A percentile compares a stretch with the other conserved stretches of the same genome.
These are phyloP conservation scores for Aeoliscus strigatus DNA, from an alignment of 2,797 vertebrate species.

Conservation along the genomic window DNA sequence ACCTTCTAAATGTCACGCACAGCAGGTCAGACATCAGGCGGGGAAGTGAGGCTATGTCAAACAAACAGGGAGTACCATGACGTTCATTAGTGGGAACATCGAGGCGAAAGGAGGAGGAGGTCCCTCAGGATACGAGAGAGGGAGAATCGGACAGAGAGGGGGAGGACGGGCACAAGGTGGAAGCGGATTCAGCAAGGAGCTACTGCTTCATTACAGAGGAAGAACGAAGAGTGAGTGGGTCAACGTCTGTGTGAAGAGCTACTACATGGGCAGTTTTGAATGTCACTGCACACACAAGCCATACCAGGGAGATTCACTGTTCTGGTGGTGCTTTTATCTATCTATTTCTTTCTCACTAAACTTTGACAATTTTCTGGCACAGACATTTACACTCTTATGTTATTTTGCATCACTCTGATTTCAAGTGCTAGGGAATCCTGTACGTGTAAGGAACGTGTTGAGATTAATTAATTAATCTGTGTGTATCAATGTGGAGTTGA, in stretches of 20 bases:
- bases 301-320: too few relatives aligned
- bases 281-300: conserved; percentile 15
- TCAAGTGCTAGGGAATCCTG: too few relatives aligned
- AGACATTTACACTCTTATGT: too few relatives aligned
- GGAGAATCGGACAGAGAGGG: conserved; percentile 14
- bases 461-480: too few relatives aligned
- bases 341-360: too few relatives aligned
- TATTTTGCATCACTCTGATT: too few relatives aligned
- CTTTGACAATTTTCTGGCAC: too few relatives aligned
- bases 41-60: conserved; percentile 46
- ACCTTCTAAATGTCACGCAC: conserved; percentile 37
- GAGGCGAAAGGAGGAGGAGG: conserved; percentile 43
- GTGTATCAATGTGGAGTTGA: too few relatives aligned
- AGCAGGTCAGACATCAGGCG: conserved; percentile 43
- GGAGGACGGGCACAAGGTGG: conserved; percentile 18
- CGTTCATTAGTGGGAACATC: conserved; percentile 53
- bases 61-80: conserved; percentile 50
- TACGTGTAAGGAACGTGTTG: too few relatives aligned
- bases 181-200: conserved; percentile 37
- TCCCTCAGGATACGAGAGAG: conserved; percentile 44
- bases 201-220: conserved; percentile 60
- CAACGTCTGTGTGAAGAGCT: conserved; percentile 18
- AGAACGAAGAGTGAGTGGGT: conserved; percentile 33
- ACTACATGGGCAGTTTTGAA: conserved; percentile 10
- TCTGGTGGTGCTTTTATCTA: too few relatives aligned